A percentile compares a stretch with the other conserved stretches of the same genome.
Evolutionary conservation across 2,888 invertebrate genomes (phyloP).

Genomic region (Phymatocera aterrima): DNA sequence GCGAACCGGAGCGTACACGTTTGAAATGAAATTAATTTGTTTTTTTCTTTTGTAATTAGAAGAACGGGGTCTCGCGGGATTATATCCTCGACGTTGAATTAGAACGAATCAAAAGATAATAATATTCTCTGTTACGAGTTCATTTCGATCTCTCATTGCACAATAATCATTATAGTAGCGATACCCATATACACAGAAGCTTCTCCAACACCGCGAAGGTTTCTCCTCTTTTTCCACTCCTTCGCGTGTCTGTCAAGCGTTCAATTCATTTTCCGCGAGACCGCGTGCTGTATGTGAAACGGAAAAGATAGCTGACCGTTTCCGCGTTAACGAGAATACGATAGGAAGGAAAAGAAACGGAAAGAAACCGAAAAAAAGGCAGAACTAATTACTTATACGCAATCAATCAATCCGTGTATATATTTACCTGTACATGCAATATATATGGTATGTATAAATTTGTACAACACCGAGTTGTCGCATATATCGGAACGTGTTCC

Average conservation of each 20-base stretch:
- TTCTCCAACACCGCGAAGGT: too few species aligned
- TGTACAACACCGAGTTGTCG: neutral
- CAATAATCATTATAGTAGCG: neutral
- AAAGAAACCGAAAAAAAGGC: neutral
- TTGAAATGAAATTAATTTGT: slow-evolving; percentile 44
- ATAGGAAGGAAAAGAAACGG: neutral
- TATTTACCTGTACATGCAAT: too few species aligned
- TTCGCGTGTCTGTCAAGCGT: neutral
- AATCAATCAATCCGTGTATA: too few species aligned
- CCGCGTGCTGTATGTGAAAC: neutral
- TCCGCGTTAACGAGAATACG: too few species aligned
- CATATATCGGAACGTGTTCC: neutral
- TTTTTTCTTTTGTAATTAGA: slow-evolving; percentile 42
- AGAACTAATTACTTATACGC: neutral
- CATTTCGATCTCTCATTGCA: slow-evolving; percentile 6
- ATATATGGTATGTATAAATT: too few species aligned
- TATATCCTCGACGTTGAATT: slow-evolving; percentile 29
- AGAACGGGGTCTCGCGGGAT: slow-evolving; percentile 27
- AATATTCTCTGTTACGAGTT: slow-evolving; percentile 28
- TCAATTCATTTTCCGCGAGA: neutral
- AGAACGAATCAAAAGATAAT: slow-evolving; percentile 42
- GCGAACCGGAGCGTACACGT: slow-evolving; percentile 40
- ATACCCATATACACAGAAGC: neutral
- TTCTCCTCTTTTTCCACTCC: neutral
- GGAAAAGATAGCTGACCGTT: neutral